These are phyloP conservation scores for Lasioglossum lativentre DNA, from an alignment of 2,888 invertebrate genomes.

Conservation along the genomic window DNA sequence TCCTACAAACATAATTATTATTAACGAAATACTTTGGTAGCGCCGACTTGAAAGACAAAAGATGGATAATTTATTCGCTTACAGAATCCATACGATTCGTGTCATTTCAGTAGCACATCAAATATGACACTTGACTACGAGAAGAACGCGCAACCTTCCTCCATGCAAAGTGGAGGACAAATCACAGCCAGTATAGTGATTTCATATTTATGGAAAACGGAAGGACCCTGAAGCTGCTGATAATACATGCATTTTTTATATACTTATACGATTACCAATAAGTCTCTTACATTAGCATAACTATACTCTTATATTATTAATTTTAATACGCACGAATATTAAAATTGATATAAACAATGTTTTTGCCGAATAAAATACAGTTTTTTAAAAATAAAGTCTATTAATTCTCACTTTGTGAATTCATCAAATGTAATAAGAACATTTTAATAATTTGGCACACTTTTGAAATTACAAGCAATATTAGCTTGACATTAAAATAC, in stretches of 20 bases:
- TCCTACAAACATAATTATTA: not conserved
- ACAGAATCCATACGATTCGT: slow-evolving; percentile 17
- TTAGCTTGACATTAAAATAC: no score
- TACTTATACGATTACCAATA: not conserved
- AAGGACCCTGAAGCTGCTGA: slow-evolving; percentile 30
- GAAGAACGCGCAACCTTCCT: not conserved
- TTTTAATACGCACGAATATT: not conserved
- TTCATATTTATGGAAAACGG: slow-evolving; percentile 35
- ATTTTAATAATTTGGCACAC: not conserved
- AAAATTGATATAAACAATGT: not conserved
- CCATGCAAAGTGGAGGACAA: not conserved
- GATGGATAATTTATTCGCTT: slow-evolving; percentile 1
- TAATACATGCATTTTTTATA: slow-evolving; percentile 20
- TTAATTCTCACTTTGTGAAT: not conserved
- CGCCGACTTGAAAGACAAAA: not conserved
- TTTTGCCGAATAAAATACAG: not conserved
- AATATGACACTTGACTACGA: not conserved
- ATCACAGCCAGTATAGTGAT: not conserved
- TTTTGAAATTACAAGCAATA: no score
- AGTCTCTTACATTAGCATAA: not conserved
- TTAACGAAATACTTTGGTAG: not conserved
- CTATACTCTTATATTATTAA: no score
- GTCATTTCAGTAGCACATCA: not conserved
- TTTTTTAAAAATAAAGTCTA: not conserved
- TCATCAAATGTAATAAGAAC: not conserved